Base-by-base conservation (phyloP, 92 coral and sea anemone species). In the Parazoanthus darwini region DNA sequence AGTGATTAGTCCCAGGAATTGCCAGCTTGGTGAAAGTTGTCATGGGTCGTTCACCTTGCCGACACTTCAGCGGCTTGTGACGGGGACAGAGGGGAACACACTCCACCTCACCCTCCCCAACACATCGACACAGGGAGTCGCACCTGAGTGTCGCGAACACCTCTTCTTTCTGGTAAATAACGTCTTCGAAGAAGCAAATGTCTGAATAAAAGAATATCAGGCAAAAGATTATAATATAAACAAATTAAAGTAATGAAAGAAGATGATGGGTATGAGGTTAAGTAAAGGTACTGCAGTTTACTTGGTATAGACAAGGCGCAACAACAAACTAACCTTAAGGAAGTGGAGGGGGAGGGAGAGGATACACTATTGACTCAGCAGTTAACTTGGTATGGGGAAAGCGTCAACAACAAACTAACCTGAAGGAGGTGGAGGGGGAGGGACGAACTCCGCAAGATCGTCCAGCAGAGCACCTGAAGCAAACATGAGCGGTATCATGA, bases 131-230 rank as follows among this genome's bases (percentile, higher is more conserved):
- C 20, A 84, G 87, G 22, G 87, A 84, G 26, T 44, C 67, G 18
- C 87, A 84, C 38, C 42, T 33, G 23, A 3, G 10, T 6, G 87
- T 66, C 5, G 79, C 15, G 46, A 84, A 84, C 42, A 84, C 29
- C 10, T 74, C 79, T 4, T 46, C 15, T 71, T 84, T 84, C 66
- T 68, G 65, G 23, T 84, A 84, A 78, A 84, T 46, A 14, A 29
- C 29, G 87, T 84, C 22, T n/a, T 70, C 79, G 87, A 84, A 84
- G 79, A 84, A 84, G 46, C 87, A 84, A 70, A 84, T 16, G 79
- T 71, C 87, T 84, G 75, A 16, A 80, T 56, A 20, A 22, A 63
- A 22, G 16, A 3, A 22, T 58, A 58, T 58, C 5, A 15, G 23
- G 14, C 70, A 20, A 7, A 63, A 22, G 5, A 7, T 63, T 63